A percentile compares a stretch with the other conserved stretches of the same genome.
Conservation (phyloP, 2,888 invertebrate genomes). For the Aporophyla lueneburgensis region DNA sequence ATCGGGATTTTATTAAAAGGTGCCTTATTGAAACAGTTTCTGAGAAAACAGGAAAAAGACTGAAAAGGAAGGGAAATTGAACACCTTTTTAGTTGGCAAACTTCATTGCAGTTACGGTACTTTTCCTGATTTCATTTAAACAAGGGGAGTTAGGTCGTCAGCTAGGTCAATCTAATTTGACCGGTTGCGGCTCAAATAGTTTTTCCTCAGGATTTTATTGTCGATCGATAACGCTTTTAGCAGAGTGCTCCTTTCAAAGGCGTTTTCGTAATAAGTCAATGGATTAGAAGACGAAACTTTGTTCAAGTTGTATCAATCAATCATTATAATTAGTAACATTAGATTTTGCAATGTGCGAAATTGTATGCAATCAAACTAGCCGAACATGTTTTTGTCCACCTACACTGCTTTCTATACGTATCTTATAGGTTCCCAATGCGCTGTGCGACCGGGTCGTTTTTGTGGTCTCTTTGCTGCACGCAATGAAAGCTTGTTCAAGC, state of each 20-base stretch:
- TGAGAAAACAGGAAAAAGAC: constrained; percentile 24
- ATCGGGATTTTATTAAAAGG: constrained; percentile 11
- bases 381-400: constrained; percentile 74
- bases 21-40: constrained; percentile 19
- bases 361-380: constrained; percentile 71
- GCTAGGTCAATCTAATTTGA: constrained; percentile 62
- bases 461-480: constrained; percentile 60
- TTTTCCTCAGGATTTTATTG: constrained; percentile 48
- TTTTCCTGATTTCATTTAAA: constrained; percentile 63
- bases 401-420: constrained; percentile 80
- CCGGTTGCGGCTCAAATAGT: constrained; percentile 50
- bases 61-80: constrained; percentile 35
- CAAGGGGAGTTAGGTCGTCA: constrained; percentile 52
- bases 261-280: neutral
- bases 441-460: constrained; percentile 64
- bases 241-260: constrained; percentile 19
- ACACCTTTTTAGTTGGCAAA: constrained; percentile 40
- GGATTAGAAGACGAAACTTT: constrained; percentile 52
- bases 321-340: constrained; percentile 54
- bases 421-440: constrained; percentile 53
- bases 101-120: constrained; percentile 46
- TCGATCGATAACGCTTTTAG: constrained; percentile 47
- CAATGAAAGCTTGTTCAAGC: constrained; percentile 80
- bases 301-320: constrained; percentile 52
- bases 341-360: constrained; percentile 62